These are phyloP conservation scores for Trissolcus basalis DNA, from an alignment of 1,140 invertebrate species.

Conservation along the genomic window DNA sequence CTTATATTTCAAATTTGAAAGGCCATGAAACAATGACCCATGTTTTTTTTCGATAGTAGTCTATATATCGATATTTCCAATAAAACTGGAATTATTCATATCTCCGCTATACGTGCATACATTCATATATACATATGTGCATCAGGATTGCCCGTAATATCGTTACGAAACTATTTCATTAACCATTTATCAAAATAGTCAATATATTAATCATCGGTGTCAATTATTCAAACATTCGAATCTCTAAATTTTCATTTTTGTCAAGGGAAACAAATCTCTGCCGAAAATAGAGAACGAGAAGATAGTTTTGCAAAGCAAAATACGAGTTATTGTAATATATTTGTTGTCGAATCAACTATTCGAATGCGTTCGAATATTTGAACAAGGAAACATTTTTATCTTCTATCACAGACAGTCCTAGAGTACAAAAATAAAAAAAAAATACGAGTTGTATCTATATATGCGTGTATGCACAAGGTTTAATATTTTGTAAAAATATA, in stretches of 20 bases:
- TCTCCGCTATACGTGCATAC: slow-evolving; percentile 66
- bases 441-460: slow-evolving; percentile 22
- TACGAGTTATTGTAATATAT: background rate
- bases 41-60: slow-evolving; percentile 63
- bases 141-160: slow-evolving; percentile 61
- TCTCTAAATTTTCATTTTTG: slow-evolving; percentile 16
- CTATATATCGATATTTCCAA: slow-evolving; percentile 70
- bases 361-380: slow-evolving; percentile 44
- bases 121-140: slow-evolving; percentile 67
- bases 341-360: slow-evolving; percentile 26
- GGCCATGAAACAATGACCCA: slow-evolving; percentile 50
- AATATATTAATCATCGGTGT: slow-evolving; percentile 22
- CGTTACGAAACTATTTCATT: slow-evolving; percentile 51
- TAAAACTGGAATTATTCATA: slow-evolving; percentile 75
- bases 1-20: slow-evolving; percentile 61
- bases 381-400: slow-evolving; percentile 26
- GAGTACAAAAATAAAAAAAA: slow-evolving; percentile 17
- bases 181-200: slow-evolving; percentile 45
- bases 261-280: background rate
- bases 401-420: slow-evolving; percentile 20
- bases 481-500: slow-evolving; percentile 57
- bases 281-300: background rate
- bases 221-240: slow-evolving; percentile 42
- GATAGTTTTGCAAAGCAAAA: background rate
- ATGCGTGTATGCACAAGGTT: slow-evolving; percentile 38